Evolutionary conservation across 2,113 vertebrate species (phyloP), one percentile per base, ranked within the genome.

Genomic region (Nothoprocta pentlandii): DNA sequence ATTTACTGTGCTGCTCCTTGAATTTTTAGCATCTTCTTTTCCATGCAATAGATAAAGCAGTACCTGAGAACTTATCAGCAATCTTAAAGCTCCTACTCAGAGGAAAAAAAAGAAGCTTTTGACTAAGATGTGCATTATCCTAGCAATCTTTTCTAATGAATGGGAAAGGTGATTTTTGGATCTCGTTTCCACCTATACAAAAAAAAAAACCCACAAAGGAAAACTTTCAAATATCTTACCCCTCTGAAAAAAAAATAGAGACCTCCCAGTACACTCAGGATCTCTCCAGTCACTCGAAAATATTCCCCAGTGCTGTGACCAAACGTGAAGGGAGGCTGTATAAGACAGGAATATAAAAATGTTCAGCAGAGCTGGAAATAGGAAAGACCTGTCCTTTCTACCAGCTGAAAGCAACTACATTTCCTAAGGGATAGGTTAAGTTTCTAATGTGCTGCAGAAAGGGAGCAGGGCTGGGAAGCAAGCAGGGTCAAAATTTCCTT

Each of bases 181-280:
- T 93, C 26, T 82, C 56, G 78, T 13, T 54, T 63, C 69, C 16
- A 51, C 8, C 21, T 16, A 56, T 8, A 5, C 53, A 73, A 76
- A 39, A 73, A 76, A 76, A 58, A 1, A 70, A 42, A 34, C 34
- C 34, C 22, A 22, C 66, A 74, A 89, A 89, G 2, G n/a, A 47
- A 63, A 82, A 70, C 12, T 61, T 82, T 64, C 11, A 68, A 77
- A 21, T 77, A 44, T 96, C 99, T 95, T 98, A 99, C 99, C 98
- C 98, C 99, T 96, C 96, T 97, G 86, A 98, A 22, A 93, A 99
- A 98, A 92, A 99, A 99, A 92, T 98, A 99, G 70, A 98, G 39
- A 13, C 99, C 99, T 74, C 98, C 98, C 34, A 97, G 15, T 3
- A 96, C 86, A 39, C 97, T 97, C 89, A 99, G 74, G 23, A 98